Conservation (phyloP, 2,888 invertebrate genomes). For the Mesoligia furuncula region DNA sequence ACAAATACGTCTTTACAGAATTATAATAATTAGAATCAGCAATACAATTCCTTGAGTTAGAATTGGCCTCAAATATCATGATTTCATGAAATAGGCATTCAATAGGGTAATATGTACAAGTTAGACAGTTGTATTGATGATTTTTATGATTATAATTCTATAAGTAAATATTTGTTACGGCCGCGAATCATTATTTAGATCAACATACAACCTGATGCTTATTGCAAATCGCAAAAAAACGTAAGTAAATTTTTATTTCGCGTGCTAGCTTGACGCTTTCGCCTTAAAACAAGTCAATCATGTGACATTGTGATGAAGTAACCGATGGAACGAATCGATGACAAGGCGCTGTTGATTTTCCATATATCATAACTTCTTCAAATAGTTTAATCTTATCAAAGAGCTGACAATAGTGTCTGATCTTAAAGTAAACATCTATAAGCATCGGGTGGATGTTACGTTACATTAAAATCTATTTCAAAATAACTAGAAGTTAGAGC, state of each 20-base stretch:
- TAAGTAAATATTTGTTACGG: background rate
- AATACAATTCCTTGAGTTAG: background rate
- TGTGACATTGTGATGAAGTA: slow-evolving; percentile 24
- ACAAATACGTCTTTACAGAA: background rate
- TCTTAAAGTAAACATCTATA: slow-evolving; percentile 25
- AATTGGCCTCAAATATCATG: background rate
- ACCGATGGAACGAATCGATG: slow-evolving; percentile 29
- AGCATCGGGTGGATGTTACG: slow-evolving; percentile 12
- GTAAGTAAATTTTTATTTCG: background rate
- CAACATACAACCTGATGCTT: background rate
- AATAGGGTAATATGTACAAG: background rate
- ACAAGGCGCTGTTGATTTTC: slow-evolving; percentile 34
- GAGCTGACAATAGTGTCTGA: slow-evolving; percentile 33
- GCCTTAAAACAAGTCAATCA: slow-evolving; percentile 4
- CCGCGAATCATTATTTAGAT: background rate
- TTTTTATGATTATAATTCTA: background rate
- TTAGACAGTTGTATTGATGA: background rate
- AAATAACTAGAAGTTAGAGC: slow-evolving; percentile 24
- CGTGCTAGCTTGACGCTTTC: background rate
- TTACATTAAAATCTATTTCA: slow-evolving; percentile 17
- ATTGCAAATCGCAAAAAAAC: background rate
- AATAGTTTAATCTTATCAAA: slow-evolving; percentile 55
- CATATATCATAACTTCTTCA: slow-evolving; percentile 44
- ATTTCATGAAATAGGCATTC: background rate
- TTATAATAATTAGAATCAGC: background rate